A percentile compares a stretch with the other conserved stretches of the same genome.
phyloP scores from a whole-genome alignment of 2,888 invertebrate species.

The Colletes collaris region DNA sequence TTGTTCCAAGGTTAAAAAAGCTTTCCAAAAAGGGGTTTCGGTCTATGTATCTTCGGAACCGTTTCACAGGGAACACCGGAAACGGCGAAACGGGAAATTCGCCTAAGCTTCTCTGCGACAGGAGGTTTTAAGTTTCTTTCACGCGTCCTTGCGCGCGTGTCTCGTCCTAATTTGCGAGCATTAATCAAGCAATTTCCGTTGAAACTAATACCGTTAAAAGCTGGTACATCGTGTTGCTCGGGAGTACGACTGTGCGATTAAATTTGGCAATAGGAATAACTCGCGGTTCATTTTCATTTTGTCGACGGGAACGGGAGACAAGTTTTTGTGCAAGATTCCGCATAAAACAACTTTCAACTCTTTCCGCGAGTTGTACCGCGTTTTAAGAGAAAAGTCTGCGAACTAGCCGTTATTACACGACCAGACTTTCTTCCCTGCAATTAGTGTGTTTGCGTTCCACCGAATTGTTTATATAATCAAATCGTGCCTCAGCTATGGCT shows the following conservation, averaged over 20 bases:
- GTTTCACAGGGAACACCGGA: neutral
- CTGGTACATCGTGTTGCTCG: neutral
- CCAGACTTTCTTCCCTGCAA: constrained; percentile 16
- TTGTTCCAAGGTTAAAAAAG: too few relatives aligned
- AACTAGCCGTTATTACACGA: neutral
- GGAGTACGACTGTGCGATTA: neutral
- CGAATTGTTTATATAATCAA: constrained; percentile 35
- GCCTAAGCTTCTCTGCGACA: neutral
- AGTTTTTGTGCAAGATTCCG: constrained; percentile 26
- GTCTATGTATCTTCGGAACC: neutral
- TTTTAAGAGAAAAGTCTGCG: constrained; percentile 33
- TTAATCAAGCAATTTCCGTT: constrained; percentile 16
- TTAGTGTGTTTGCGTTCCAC: constrained; percentile 9
- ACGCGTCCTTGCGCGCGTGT: neutral
- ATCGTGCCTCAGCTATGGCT: constrained; percentile 1
- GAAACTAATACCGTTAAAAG: constrained; percentile 36
- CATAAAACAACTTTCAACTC: constrained; percentile 37
- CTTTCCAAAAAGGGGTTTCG: too few relatives aligned
- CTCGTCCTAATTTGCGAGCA: constrained; percentile 8
- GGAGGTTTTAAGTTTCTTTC: neutral
- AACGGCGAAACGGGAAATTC: neutral
- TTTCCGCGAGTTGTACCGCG: constrained; percentile 27
- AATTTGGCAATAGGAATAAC: constrained; percentile 31
- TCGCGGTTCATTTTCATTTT: constrained; percentile 34
- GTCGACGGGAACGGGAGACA: constrained; percentile 7